A percentile compares a stretch with the other conserved stretches of the same genome.
Conservation (phyloP, 35 echinoderm and acorn worm species). For the Heliocidaris tuberculata region DNA sequence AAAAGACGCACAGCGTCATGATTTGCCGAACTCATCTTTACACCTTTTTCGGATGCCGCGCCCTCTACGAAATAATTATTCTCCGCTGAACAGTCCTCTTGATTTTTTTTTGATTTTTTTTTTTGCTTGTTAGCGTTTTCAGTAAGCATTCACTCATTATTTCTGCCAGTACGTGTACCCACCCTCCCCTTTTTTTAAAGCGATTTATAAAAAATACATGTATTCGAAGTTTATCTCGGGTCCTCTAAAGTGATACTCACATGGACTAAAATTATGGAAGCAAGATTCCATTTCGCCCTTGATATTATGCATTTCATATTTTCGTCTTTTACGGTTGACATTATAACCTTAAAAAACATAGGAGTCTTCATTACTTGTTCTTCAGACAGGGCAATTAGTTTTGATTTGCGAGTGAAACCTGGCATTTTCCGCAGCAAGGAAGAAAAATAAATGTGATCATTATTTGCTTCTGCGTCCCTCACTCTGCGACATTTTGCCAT, state of each 20-base stretch:
- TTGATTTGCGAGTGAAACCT: conserved; percentile 43
- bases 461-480: conserved; percentile 15
- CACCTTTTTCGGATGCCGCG: not conserved
- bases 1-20: conserved; percentile 41
- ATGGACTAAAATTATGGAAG: not conserved
- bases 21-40: not conserved
- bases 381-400: conserved; percentile 47
- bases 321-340: not conserved
- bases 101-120: not conserved
- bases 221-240: not conserved
- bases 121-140: not conserved
- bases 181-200: not conserved
- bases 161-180: not conserved
- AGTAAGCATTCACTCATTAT: not conserved
- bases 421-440: not conserved
- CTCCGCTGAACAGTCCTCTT: not conserved
- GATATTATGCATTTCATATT: not conserved
- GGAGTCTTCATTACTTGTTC: not conserved
- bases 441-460: conserved; percentile 45
- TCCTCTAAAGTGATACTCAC: not conserved
- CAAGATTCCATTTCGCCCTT: not conserved
- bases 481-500: conserved; percentile 28
- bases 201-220: not conserved
- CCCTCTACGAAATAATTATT: not conserved
- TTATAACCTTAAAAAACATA: not conserved